phyloP scores from a whole-genome alignment of 1,140 invertebrate species.

The Triops longicaudatus region DNA sequence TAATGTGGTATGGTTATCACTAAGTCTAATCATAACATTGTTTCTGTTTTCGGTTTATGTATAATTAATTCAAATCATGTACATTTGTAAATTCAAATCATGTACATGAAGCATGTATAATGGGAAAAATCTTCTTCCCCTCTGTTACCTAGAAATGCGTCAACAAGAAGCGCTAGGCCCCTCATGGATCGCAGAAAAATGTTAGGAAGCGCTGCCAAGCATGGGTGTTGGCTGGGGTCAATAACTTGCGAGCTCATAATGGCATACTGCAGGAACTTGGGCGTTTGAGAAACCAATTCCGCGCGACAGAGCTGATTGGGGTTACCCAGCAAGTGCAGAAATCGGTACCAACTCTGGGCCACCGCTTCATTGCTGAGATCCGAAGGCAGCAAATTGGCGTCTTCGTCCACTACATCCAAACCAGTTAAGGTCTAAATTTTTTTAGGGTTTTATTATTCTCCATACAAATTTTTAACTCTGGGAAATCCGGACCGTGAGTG shows the following conservation, averaged over 20 bases:
- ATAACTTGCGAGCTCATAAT: slow-evolving; percentile 45
- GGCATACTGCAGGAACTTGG: slow-evolving; percentile 58
- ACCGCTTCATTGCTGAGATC: slow-evolving; percentile 82
- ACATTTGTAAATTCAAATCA: no score
- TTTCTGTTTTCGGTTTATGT: no score
- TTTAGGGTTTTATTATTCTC: slow-evolving; percentile 32
- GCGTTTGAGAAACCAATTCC: slow-evolving; percentile 73
- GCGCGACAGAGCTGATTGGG: slow-evolving; percentile 85
- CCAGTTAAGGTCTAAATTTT: slow-evolving; percentile 18
- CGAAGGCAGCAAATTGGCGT: slow-evolving; percentile 63
- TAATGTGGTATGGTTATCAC: no score
- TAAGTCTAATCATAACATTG: no score
- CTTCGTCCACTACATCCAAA: slow-evolving; percentile 63
- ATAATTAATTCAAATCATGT: no score
- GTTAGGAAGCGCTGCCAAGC: slow-evolving; percentile 69
- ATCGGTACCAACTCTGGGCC: slow-evolving; percentile 88
- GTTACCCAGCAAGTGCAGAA: slow-evolving; percentile 85
- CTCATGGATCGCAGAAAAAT: slow-evolving; percentile 92
- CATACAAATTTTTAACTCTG: slow-evolving; percentile 71
- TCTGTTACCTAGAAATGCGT: slow-evolving; percentile 92
- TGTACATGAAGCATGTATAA: no score
- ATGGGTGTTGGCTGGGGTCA: slow-evolving; percentile 86
- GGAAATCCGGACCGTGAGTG: slow-evolving; percentile 82
- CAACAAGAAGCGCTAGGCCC: slow-evolving; percentile 83
- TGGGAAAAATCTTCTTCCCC: no score